phyloP scores from a whole-genome alignment of 2,113 vertebrate genomes.

The Nyctereutes procyonoides region DNA sequence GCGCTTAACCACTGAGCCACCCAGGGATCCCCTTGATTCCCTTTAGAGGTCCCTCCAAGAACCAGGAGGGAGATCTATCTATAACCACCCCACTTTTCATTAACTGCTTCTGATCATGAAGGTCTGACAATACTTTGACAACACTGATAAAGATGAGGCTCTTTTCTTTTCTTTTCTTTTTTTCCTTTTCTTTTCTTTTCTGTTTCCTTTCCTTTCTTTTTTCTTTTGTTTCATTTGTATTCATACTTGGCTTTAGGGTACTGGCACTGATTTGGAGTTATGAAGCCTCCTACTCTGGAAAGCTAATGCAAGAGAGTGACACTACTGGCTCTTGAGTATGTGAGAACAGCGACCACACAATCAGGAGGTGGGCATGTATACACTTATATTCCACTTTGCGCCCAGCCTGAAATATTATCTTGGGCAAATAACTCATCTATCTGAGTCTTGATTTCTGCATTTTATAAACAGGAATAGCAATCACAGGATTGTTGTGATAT shows the following conservation, averaged over 20 bases:
- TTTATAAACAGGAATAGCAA: not conserved
- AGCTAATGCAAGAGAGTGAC: not conserved
- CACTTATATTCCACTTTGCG: rapidly evolving
- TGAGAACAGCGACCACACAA: not conserved
- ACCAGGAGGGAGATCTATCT: not conserved
- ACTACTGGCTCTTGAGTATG: rapidly evolving
- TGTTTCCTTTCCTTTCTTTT: not conserved
- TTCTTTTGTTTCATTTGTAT: not conserved
- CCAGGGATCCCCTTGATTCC: not conserved
- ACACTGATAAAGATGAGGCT: not conserved
- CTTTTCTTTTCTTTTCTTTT: not conserved
- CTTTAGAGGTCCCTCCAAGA: not conserved
- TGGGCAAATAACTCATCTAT: not conserved
- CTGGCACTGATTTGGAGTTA: not conserved
- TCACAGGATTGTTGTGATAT: not conserved
- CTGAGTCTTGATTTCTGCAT: not conserved
- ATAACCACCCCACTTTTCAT: not conserved
- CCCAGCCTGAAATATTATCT: not conserved
- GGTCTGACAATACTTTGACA: not conserved
- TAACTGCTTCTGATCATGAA: not conserved
- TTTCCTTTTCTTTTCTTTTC: not conserved
- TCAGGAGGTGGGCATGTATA: not conserved
- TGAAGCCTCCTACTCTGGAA: not conserved
- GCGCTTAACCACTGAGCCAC: no score
- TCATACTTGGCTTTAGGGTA: not conserved